Base-by-base conservation (phyloP, 2,113 vertebrate genomes). In the Lathamus discolor region DNA sequence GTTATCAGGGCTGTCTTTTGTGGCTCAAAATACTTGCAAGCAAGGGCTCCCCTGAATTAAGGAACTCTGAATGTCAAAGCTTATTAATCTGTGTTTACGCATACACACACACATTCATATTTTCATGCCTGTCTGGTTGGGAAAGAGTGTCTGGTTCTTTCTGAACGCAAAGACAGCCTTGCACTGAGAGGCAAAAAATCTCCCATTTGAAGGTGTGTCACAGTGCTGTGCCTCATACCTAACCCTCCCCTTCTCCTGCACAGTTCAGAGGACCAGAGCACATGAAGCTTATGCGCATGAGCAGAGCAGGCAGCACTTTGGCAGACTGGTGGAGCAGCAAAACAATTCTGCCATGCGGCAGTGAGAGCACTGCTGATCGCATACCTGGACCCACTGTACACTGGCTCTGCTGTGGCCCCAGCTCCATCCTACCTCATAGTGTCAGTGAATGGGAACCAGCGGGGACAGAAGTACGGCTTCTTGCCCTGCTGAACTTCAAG, bases 231-330 rank as follows among this genome's bases (percentile, higher is more conserved):
- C 17, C n/a, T 79, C 48, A 31, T 29, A 7, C 22, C 41, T 29
- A 85, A 33, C 18, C 13, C 7, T 57, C 28, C 6, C 28, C 13
- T 69, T 62, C 51, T 62, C 46, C 73, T 31, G 14, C 27, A 10
- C 25, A 33, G 22, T 9, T 16, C 39, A 76, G 41, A 17, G 75
- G 52, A 22, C 16, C 2, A 2, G 67, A n/a, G 13, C 22, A 66
- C 41, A n/a, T 1, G 9, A 75, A 52, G 41, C 8, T 52, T 2
- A 2, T 2, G 5, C 0, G 0, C 4, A 2, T 1, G 10, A 69
- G 29, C 33, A 20, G 35, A 13, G 43, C 28, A 8, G 31, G 28
- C 35, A 43, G 28, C 1, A 55, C 74, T 48, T 33, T 4, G 41
- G 33, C 28, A 24, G 31, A 20, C 16, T 24, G 27, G 2, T 61